Percentiles rank a stretch among this genome's conserved stretches.
Conservation (phyloP, 1,140 invertebrate genomes). For the Diploscapter pachys region DNA sequence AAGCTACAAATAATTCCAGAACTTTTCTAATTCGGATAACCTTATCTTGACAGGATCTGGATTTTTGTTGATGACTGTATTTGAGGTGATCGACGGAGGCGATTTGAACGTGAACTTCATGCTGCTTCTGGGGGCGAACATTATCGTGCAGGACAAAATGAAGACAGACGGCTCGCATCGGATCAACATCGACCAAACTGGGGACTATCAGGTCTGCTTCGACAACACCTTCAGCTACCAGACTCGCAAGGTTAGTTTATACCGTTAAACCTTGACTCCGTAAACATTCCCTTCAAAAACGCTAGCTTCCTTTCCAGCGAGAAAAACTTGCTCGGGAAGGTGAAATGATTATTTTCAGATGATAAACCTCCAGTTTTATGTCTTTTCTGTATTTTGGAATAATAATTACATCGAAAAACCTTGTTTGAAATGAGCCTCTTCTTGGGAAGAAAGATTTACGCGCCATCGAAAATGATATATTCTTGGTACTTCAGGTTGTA, state of each 20-base stretch:
- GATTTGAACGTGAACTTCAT: conserved; percentile 60
- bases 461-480: neutral
- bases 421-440: neutral
- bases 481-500: conserved; percentile 26
- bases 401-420: neutral
- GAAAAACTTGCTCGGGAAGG: neutral
- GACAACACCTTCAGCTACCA: conserved; percentile 62
- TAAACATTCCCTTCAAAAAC: neutral
- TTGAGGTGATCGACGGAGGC: conserved; percentile 61
- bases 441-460: too few relatives aligned
- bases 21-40: too few relatives aligned
- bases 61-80: neutral
- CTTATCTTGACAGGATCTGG: neutral
- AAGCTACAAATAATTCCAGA: neutral
- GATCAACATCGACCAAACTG: conserved; percentile 43
- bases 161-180: conserved; percentile 58
- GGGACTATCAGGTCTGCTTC: conserved; percentile 61
- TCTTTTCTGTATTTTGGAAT: neutral
- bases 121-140: conserved; percentile 50
- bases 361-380: neutral
- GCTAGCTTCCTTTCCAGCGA: conserved; percentile 1
- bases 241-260: conserved; percentile 47
- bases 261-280: neutral
- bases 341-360: neutral
- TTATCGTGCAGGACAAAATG: conserved; percentile 50